A percentile compares a stretch with the other conserved stretches of the same genome.
These are phyloP conservation scores for Serripes groenlandicus DNA, from an alignment of 2,888 invertebrate species.

Conservation along the genomic window DNA sequence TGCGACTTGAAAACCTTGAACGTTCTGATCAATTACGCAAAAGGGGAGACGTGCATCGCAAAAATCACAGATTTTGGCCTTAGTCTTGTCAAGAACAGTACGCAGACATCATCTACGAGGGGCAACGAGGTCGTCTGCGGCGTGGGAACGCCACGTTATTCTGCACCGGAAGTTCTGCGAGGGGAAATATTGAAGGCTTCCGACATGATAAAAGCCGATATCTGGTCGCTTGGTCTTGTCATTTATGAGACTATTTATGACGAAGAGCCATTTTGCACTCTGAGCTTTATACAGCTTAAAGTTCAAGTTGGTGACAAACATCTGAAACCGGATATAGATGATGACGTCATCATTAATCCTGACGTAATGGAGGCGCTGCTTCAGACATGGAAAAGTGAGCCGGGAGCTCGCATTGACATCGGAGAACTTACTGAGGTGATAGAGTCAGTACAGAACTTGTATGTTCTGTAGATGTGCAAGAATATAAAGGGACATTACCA, in stretches of 20 bases:
- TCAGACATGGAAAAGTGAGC: too few relatives aligned
- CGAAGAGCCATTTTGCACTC: conserved; percentile 59
- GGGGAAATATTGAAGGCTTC: conserved; percentile 41
- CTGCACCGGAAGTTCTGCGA: conserved; percentile 61
- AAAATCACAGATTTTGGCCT: conserved; percentile 71
- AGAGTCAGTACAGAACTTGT: too few relatives aligned
- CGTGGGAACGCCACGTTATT: conserved; percentile 63
- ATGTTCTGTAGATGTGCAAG: too few relatives aligned
- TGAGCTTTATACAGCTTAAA: conserved; percentile 51
- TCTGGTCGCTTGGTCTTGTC: conserved; percentile 53
- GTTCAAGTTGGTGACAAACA: conserved; percentile 58
- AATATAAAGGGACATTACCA: too few relatives aligned
- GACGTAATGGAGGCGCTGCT: too few relatives aligned
- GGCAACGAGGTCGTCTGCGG: conserved; percentile 19
- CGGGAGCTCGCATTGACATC: too few relatives aligned
- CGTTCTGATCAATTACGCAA: conserved; percentile 56
- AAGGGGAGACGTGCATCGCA: conserved; percentile 27
- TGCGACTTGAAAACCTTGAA: conserved; percentile 70
- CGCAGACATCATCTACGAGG: conserved; percentile 31
- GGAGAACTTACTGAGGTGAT: too few relatives aligned
- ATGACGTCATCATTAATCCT: too few relatives aligned
- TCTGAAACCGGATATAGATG: conserved; percentile 34
- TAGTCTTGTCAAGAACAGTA: conserved; percentile 63
- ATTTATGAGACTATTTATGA: conserved; percentile 47
- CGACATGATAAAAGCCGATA: conserved; percentile 53